Evolutionary conservation across 2,797 vertebrate genomes (phyloP), one percentile per base, ranked within the genome.

Genomic region (Poliocrania exsul): DNA sequence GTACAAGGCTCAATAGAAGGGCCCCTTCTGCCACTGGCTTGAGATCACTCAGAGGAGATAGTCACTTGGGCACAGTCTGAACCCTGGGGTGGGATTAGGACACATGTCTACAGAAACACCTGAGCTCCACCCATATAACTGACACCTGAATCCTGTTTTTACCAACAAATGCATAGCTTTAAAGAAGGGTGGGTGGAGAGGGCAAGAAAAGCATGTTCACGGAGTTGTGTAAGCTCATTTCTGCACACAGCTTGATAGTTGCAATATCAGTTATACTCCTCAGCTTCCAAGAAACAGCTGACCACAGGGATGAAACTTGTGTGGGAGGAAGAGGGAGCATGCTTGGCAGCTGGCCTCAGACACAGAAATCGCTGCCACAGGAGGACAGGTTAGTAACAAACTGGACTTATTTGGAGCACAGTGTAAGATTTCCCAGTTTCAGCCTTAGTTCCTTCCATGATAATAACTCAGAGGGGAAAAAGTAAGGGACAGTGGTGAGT

Each of bases 201-300:
- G 85, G 82, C 89, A 86, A 91, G 92, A 91, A 95, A 96, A 96
- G 91, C 93, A 81, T 57, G 95, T 95, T 96, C 91, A 64, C 51
- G 35, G 66, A n/a, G 82, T 94, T 96, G 92, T 88, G 93, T 77
- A 93, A 95, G 87, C 85, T 91, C 93, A 81, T 62, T 93, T 94
- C 82, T 84, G 70, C 0, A 0, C 33, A 16, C 62, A 57, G 79
- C 25, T 24, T 80, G 92, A 80, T 90, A 77, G 78, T 57, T 86
- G 85, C 87, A 93, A 75, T 95, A 88, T 94, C 93, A 95, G 7
- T 96, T 94, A 93, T 90, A 80, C 26, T 95, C 75, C 56, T 53
- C 54, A 73, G 92, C 69, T 95, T 96, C 93, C 94, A 95, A 96
- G 92, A 97, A 96, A 85, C 83, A 86, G 81, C 92, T 95, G 95